A percentile compares a stretch with the other conserved stretches of the same genome.
Evolutionary conservation across 2,888 invertebrate genomes (phyloP).

Genomic region (Pediacus dermestoides): DNA sequence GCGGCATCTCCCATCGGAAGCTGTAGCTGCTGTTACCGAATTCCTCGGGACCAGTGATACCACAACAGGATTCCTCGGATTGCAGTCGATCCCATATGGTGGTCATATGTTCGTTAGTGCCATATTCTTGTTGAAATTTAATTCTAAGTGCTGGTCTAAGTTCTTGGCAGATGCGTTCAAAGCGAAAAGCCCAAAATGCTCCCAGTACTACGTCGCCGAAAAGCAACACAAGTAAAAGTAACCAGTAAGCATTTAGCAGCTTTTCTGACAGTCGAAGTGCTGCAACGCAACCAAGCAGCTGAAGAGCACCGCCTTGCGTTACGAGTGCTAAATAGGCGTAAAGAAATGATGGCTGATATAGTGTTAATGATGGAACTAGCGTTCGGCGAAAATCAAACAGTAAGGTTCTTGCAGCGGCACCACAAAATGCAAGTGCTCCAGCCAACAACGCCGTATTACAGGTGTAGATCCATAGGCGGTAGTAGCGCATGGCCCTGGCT

Average conservation of each 20-base stretch:
- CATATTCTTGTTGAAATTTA: slow-evolving; percentile 66
- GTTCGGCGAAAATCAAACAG: slow-evolving; percentile 67
- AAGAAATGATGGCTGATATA: slow-evolving; percentile 72
- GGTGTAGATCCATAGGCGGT: slow-evolving; percentile 89
- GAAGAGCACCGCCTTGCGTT: slow-evolving; percentile 64
- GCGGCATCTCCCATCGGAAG: slow-evolving; percentile 38
- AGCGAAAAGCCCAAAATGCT: slow-evolving; percentile 74
- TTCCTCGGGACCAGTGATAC: slow-evolving; percentile 56
- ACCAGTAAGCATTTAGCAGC: slow-evolving; percentile 80
- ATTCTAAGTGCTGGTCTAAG: slow-evolving; percentile 61
- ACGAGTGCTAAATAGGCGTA: slow-evolving; percentile 81
- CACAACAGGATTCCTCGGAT: slow-evolving; percentile 73
- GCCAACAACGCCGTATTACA: slow-evolving; percentile 85
- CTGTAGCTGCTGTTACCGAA: slow-evolving; percentile 44
- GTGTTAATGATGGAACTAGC: slow-evolving; percentile 69
- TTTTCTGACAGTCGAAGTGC: slow-evolving; percentile 76
- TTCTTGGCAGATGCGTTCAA: slow-evolving; percentile 60
- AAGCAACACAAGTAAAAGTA: slow-evolving; percentile 71
- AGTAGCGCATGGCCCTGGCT: slow-evolving; percentile 67
- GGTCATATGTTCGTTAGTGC: slow-evolving; percentile 67
- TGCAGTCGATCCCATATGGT: slow-evolving; percentile 75
- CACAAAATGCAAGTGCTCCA: slow-evolving; percentile 76
- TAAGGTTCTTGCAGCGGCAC: slow-evolving; percentile 69
- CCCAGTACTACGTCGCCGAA: slow-evolving; percentile 82
- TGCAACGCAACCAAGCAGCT: slow-evolving; percentile 77